phyloP scores from a whole-genome alignment of 2,797 vertebrate genomes.

The Pelochelys cantorii region DNA sequence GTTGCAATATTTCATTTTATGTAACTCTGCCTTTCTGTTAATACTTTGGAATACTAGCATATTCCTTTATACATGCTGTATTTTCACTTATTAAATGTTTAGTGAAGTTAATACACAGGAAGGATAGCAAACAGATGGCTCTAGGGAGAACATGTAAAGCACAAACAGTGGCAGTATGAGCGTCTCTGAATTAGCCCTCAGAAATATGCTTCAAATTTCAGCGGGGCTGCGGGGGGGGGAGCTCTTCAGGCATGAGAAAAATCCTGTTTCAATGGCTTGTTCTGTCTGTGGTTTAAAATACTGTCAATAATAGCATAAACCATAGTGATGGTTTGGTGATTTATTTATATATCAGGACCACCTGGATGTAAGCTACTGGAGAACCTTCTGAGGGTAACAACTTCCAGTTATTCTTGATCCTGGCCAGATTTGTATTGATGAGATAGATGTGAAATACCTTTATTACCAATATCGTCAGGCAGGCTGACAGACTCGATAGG shows the following conservation, averaged over 20 bases:
- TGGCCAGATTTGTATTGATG: neutral
- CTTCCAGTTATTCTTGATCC: neutral
- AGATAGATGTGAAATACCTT: neutral
- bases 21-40: neutral
- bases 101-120: fast-evolving
- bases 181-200: fast-evolving
- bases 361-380: neutral
- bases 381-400: neutral
- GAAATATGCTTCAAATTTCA: neutral
- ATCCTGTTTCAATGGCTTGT: neutral
- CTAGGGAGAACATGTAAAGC: fast-evolving
- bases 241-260: neutral
- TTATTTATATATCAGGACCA: neutral
- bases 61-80: fast-evolving
- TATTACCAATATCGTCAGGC: neutral
- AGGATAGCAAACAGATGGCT: neutral
- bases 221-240: neutral
- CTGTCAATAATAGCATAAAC: neutral
- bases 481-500: no score
- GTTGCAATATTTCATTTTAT: neutral
- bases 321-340: neutral
- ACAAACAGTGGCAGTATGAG: fast-evolving
- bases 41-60: fast-evolving
- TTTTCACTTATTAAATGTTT: fast-evolving
- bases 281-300: neutral